Conservation (phyloP, 2,113 vertebrate species). For the Tenrec ecaudatus region DNA sequence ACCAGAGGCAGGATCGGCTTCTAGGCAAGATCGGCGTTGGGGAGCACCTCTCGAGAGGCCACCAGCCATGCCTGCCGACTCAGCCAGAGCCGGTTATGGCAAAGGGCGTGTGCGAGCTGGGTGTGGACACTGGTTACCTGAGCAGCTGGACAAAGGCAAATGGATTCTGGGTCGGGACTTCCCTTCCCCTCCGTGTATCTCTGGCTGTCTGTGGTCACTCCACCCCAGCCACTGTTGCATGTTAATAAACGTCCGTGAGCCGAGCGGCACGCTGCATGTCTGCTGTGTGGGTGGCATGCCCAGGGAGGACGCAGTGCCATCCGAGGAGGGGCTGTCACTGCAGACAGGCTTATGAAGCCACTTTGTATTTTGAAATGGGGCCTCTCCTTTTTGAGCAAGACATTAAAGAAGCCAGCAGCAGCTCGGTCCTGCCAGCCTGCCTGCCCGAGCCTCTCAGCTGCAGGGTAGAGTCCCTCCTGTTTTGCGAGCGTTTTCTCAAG, state of each 20-base stretch:
- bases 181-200: background rate
- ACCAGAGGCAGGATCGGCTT: conserved; percentile 97
- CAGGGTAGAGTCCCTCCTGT: background rate
- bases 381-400: background rate
- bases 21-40: conserved; percentile 75
- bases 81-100: background rate
- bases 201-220: background rate
- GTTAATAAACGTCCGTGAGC: background rate
- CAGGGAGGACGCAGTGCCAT: fast-evolving
- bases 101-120: background rate
- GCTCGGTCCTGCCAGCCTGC: background rate
- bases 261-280: fast-evolving
- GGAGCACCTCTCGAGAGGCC: background rate
- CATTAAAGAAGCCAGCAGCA: background rate
- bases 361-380: background rate
- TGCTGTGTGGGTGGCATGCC: fast-evolving
- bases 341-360: background rate
- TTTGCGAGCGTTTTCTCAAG: background rate
- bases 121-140: background rate
- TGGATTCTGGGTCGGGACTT: background rate
- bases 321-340: background rate
- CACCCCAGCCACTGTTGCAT: background rate
- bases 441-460: background rate
- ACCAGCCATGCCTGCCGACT: background rate
- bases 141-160: background rate